Percentiles rank a stretch among this genome's conserved stretches.
phyloP scores from a whole-genome alignment of 2,113 vertebrate genomes.

The Sus scrofa region T2T-Sscrofa CM000814.6:117084501-117085000 shows the following conservation, averaged over 20 bases:
- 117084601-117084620: background rate
- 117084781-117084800: background rate
- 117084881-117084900: background rate
- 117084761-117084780: background rate
- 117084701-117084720: background rate
- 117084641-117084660: background rate
- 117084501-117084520: background rate
- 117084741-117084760: background rate
- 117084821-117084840: background rate
- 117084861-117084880: background rate
- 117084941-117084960: background rate
- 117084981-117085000: background rate
- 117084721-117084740: background rate
- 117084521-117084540: constrained; percentile 39
- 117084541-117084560: background rate
- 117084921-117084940: background rate
- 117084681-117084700: background rate
- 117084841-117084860: background rate
- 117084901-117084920: background rate
- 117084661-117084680: background rate
- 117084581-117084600: background rate
- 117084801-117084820: background rate
- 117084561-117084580: background rate
- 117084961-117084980: background rate
- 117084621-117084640: background rate